phyloP scores from a whole-genome alignment of 2,113 vertebrate species.

The Acanthochromis polyacanthus region DNA sequence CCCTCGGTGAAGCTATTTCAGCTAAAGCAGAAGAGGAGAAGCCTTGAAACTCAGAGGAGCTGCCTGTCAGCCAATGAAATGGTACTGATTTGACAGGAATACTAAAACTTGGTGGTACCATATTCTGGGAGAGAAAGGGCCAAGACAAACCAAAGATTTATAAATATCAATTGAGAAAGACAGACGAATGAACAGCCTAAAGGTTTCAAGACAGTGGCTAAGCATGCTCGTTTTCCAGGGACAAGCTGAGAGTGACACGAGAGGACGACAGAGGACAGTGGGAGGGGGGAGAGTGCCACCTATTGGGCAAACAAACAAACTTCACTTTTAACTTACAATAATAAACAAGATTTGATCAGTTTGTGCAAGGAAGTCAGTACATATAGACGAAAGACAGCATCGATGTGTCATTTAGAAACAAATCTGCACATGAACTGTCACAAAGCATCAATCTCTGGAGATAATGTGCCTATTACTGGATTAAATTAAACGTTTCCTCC shows the following conservation, averaged over 20 bases:
- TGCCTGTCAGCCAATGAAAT: conserved; percentile 58
- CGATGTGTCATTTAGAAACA: no score
- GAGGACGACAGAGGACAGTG: conserved; percentile 35
- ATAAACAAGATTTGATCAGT: no score
- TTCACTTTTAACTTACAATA: conserved; percentile 18
- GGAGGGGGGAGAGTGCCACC: conserved; percentile 75
- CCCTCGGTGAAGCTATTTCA: conserved; percentile 5
- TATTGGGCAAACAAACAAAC: conserved; percentile 71
- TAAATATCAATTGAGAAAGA: not conserved
- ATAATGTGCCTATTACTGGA: conserved; percentile 6
- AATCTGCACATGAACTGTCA: not conserved
- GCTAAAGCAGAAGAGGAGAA: conserved; percentile 6
- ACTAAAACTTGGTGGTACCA: conserved; percentile 22
- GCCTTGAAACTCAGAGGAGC: conserved; percentile 26
- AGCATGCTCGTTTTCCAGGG: not conserved
- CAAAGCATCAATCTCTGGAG: not conserved
- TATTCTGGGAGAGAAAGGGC: conserved; percentile 24
- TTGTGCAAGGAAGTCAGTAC: no score
- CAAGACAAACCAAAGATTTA: conserved; percentile 5
- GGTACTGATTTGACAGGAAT: conserved; percentile 49
- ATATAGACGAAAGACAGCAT: not conserved
- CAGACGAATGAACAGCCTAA: not conserved
- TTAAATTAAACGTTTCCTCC: conserved; percentile 31
- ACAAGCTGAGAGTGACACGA: conserved; percentile 10
- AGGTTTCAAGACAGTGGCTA: not conserved